Evolutionary conservation across 2,113 vertebrate species (phyloP).

Genomic region (Catharus fuscescens): DNA sequence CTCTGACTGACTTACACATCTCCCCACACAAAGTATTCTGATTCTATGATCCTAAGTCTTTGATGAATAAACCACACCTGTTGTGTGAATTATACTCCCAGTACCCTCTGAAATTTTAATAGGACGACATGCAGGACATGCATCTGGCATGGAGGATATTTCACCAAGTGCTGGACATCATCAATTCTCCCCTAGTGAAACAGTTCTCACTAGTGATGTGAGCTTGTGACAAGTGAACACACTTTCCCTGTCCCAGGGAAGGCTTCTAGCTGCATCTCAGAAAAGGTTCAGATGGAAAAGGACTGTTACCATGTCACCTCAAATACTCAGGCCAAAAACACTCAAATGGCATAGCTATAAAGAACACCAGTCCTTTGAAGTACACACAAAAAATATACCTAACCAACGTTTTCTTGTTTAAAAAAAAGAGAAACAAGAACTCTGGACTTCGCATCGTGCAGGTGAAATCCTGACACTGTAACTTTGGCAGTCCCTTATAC

Average conservation of each 20-base stretch:
- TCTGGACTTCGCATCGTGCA: not conserved
- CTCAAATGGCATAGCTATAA: not conserved
- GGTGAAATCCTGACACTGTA: not conserved
- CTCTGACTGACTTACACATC: not conserved
- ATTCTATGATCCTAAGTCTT: not conserved
- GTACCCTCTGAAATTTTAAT: not conserved
- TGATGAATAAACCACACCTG: not conserved
- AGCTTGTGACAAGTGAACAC: not conserved
- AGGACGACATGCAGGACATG: not conserved
- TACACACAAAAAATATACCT: not conserved
- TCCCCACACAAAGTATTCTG: not conserved
- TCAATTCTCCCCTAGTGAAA: not conserved
- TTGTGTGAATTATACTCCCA: not conserved
- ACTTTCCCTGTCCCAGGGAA: not conserved
- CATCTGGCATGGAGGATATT: not conserved
- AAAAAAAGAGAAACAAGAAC: not conserved
- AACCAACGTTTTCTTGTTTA: not conserved
- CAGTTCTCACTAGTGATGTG: not conserved
- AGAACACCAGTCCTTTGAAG: not conserved
- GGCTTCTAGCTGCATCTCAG: not conserved
- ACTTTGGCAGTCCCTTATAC: not conserved
- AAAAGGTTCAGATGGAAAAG: not conserved
- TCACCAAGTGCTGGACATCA: not conserved
- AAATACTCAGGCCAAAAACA: accelerated
- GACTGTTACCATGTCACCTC: too few species aligned